phyloP scores from a whole-genome alignment of 2,888 invertebrate species.

The Thyatira batis region DNA sequence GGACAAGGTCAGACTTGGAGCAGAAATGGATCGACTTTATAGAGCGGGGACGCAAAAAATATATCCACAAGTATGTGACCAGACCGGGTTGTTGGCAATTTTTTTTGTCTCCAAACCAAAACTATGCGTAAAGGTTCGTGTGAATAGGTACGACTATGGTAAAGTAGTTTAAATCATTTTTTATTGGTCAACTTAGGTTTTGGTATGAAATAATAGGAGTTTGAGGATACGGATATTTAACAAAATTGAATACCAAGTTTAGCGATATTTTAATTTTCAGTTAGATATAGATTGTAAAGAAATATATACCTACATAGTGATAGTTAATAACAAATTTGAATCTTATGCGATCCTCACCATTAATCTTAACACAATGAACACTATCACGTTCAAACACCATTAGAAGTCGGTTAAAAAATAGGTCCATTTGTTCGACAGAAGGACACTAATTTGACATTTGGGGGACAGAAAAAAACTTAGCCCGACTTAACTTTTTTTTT shows the following conservation, averaged over 20 bases:
- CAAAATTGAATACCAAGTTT: too few relatives aligned
- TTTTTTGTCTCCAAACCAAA: constrained; percentile 8
- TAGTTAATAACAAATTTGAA: background rate
- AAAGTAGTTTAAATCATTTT: too few relatives aligned
- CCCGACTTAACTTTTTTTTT: too few relatives aligned
- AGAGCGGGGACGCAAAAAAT: constrained; percentile 13
- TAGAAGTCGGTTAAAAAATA: too few relatives aligned
- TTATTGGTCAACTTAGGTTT: too few relatives aligned
- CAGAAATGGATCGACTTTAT: constrained; percentile 41
- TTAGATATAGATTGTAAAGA: background rate
- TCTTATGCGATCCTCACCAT: background rate
- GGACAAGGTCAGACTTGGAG: constrained; percentile 41
- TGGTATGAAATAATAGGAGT: too few relatives aligned
- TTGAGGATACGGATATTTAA: too few relatives aligned
- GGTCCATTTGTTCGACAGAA: too few relatives aligned
- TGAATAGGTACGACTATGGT: background rate
- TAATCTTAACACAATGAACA: background rate
- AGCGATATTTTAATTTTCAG: background rate
- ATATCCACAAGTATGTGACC: constrained; percentile 9
- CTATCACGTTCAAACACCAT: background rate
- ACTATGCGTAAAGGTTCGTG: constrained; percentile 11
- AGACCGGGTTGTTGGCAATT: background rate
- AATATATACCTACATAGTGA: background rate
- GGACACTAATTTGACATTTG: too few relatives aligned
- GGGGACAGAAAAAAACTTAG: too few relatives aligned